Percentiles rank a stretch among this genome's conserved stretches.
Conservation (phyloP, 2,113 vertebrate genomes). For the Nothoprocta pentlandii region DNA sequence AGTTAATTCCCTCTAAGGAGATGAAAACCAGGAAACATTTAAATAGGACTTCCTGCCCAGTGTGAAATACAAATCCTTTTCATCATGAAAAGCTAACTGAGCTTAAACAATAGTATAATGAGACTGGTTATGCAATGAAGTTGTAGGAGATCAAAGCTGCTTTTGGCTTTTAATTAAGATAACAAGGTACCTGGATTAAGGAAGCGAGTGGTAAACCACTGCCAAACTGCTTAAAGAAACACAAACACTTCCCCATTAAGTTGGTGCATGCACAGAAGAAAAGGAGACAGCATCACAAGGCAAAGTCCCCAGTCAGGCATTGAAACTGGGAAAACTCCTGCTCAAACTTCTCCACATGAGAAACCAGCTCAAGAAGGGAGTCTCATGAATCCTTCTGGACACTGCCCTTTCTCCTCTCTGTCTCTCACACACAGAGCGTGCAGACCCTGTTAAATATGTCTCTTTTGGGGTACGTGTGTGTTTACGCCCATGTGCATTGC, state of each 20-base stretch:
- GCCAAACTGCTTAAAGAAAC: slow-evolving; percentile 42
- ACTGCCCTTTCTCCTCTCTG: rapidly evolving
- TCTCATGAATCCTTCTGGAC: not conserved
- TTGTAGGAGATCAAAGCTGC: slow-evolving; percentile 70
- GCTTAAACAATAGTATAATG: slow-evolving; percentile 69
- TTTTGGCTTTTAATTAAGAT: slow-evolving; percentile 75
- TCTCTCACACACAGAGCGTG: not conserved
- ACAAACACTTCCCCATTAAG: slow-evolving; percentile 66
- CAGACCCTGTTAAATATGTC: not conserved
- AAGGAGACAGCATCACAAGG: not conserved
- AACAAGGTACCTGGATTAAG: slow-evolving; percentile 73
- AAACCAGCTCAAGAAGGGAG: not conserved
- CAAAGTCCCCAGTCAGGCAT: not conserved
- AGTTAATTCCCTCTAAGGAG: slow-evolving; percentile 71
- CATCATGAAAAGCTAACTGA: slow-evolving; percentile 67
- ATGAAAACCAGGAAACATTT: slow-evolving; percentile 74
- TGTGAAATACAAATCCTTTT: slow-evolving; percentile 76
- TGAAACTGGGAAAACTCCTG: not conserved
- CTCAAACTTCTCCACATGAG: not conserved
- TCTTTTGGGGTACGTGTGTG: not conserved
- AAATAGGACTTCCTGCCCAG: slow-evolving; percentile 74
- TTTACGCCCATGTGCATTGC: not conserved
- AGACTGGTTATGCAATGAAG: slow-evolving; percentile 68
- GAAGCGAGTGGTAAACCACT: slow-evolving; percentile 55
- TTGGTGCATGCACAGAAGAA: not conserved